Conservation (phyloP, 2,113 vertebrate genomes). For the Onychorhynchus coronatus region DNA sequence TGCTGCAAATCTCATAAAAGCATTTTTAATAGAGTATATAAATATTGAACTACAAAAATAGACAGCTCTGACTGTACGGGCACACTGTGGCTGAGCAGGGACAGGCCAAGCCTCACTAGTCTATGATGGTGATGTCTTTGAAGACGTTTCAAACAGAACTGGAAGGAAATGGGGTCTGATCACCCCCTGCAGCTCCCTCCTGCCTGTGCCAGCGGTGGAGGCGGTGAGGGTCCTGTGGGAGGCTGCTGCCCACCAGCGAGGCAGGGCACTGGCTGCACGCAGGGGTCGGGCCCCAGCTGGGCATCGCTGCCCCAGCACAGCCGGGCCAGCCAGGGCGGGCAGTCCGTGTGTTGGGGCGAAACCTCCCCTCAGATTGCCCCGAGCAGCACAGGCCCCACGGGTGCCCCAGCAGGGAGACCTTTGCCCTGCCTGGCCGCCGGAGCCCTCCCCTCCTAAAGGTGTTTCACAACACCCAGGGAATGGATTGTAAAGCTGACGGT, state of each 20-base stretch:
- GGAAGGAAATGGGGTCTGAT: not conserved
- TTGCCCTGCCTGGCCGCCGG: rapidly evolving
- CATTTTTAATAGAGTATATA: constrained; percentile 45
- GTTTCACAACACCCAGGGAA: not conserved
- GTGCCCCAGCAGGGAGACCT: not conserved
- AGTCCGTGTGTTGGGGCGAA: rapidly evolving
- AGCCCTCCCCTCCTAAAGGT: not conserved
- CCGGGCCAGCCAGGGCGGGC: not conserved
- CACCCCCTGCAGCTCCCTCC: not conserved
- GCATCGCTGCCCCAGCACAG: rapidly evolving
- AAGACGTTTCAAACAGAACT: not conserved
- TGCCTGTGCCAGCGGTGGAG: rapidly evolving
- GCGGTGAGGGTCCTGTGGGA: rapidly evolving
- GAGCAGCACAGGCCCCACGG: not conserved
- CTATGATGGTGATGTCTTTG: not conserved
- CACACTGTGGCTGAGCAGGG: not conserved
- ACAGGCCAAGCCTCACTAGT: not conserved
- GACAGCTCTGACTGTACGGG: constrained; percentile 24
- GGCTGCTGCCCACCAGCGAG: not conserved
- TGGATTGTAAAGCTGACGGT: not conserved
- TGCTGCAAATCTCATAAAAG: constrained; percentile 27
- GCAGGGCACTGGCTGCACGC: not conserved
- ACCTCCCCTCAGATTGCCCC: not conserved
- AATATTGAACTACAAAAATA: constrained; percentile 63
- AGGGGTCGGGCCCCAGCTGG: not conserved